Evolutionary conservation across 2,888 invertebrate genomes (phyloP), one percentile per base, ranked within the genome.

Genomic region (Lagria hirta): DNA sequence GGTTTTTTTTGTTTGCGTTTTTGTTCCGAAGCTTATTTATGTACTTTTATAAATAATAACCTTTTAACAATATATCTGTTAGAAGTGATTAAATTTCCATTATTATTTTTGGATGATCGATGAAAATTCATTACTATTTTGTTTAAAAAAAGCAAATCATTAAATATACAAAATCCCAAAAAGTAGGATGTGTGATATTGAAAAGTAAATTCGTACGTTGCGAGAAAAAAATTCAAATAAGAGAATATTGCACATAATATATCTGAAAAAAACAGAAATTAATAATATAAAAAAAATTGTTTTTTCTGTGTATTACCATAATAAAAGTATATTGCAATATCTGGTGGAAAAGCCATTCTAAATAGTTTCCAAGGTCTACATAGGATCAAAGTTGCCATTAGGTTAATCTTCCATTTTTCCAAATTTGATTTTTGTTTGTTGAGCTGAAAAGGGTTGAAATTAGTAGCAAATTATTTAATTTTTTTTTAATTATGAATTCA

Each of bases 181-280:
- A 69, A 54, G 68, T 72, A 44, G 61, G 66, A 3, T 58, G 61
- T 26, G 70, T 67, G 11, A 21, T 76, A 73, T 43, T 71, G 65
- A 51, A 77, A 77, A 4, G 75, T 71, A 71, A 77, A 74, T 64
- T 76, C 72, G 44, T 77, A 77, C 1, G 73, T 70, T 11, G 75
- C 66, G 6, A 74, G 36, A 66, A 75, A 68, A 38, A 74, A 73
- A 46, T 75, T 75, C 3, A 62, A 22, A 48, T 76, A 77, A 0
- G 75, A 66, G 7, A 75, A 51, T 5, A 71, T 47, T 17, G 75
- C 61, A 7, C 72, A 70, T 2, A 75, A 50, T 43, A 73, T 72
- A 53, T 74, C 77, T 77, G 70, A 32, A 34, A 40, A n/a, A n/a
- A n/a, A n/a, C n/a, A n/a, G n/a, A n/a, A n/a, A n/a, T n/a, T n/a